Conservation (phyloP, 2,797 vertebrate species). For the Sternotherus odoratus region DNA sequence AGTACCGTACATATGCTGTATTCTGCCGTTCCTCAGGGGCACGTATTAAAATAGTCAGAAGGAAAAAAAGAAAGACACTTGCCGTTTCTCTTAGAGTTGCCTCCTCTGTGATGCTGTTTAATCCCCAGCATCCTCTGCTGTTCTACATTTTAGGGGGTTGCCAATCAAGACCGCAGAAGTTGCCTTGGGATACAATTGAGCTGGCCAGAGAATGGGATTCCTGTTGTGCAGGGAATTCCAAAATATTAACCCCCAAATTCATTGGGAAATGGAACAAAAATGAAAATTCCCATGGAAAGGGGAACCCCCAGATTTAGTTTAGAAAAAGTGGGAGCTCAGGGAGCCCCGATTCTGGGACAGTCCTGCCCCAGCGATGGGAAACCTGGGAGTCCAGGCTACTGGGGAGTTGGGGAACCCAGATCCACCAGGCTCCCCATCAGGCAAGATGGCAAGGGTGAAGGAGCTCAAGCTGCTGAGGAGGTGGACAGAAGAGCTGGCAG, state of each 20-base stretch:
- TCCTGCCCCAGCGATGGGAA: neutral
- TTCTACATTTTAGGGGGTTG: neutral
- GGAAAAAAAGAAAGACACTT: neutral
- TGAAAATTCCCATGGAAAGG: neutral
- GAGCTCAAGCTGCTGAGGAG: neutral
- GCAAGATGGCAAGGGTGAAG: neutral
- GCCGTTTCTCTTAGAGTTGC: neutral
- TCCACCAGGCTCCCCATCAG: neutral
- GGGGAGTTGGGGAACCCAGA: neutral
- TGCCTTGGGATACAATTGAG: neutral
- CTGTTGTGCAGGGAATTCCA: neutral
- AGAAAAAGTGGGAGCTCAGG: neutral
- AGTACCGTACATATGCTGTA: neutral
- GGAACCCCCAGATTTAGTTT: neutral
- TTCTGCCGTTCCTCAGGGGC: neutral
- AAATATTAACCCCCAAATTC: neutral
- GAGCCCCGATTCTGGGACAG: fast-evolving
- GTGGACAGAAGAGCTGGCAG: neutral
- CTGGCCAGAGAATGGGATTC: fast-evolving
- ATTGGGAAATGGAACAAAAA: neutral
- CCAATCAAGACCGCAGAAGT: fast-evolving
- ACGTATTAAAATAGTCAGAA: neutral
- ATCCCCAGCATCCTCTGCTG: neutral
- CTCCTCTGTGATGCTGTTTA: neutral
- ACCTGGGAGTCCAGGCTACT: neutral